phyloP scores from a whole-genome alignment of 2,113 vertebrate genomes.

The Catharus minimus region DNA sequence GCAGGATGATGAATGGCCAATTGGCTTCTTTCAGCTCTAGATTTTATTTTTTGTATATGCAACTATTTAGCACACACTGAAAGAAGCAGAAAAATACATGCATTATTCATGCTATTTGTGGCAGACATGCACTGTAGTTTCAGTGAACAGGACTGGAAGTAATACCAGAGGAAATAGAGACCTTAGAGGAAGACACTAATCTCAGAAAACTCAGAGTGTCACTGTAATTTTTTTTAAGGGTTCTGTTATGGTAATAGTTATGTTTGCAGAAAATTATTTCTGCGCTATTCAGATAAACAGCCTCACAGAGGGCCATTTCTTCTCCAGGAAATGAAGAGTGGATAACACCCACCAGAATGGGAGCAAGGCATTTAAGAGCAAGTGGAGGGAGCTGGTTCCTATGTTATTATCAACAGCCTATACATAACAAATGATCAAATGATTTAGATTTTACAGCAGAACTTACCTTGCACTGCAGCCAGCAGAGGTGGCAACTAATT shows the following conservation, averaged over 20 bases:
- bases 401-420: conserved; percentile 35
- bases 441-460: background rate
- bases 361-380: conserved; percentile 21
- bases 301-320: conserved; percentile 23
- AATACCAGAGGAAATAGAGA: conserved; percentile 13
- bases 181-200: conserved; percentile 9
- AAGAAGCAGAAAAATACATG: background rate
- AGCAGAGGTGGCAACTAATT: conserved; percentile 26
- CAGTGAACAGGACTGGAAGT: background rate
- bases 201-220: conserved; percentile 7
- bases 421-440: background rate
- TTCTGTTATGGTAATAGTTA: conserved; percentile 39
- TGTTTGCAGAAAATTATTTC: conserved; percentile 31
- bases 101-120: background rate
- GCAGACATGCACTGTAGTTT: background rate
- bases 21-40: background rate
- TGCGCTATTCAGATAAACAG: background rate
- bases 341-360: conserved; percentile 1
- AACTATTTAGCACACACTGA: background rate
- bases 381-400: conserved; percentile 1
- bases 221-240: conserved; percentile 15
- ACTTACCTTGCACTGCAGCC: background rate
- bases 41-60: background rate
- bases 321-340: conserved; percentile 7
- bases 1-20: background rate